Evolutionary conservation across 2,797 vertebrate species (phyloP), one percentile per base, ranked within the genome.

Genomic region (Mormyrops boulengeri): DNA sequence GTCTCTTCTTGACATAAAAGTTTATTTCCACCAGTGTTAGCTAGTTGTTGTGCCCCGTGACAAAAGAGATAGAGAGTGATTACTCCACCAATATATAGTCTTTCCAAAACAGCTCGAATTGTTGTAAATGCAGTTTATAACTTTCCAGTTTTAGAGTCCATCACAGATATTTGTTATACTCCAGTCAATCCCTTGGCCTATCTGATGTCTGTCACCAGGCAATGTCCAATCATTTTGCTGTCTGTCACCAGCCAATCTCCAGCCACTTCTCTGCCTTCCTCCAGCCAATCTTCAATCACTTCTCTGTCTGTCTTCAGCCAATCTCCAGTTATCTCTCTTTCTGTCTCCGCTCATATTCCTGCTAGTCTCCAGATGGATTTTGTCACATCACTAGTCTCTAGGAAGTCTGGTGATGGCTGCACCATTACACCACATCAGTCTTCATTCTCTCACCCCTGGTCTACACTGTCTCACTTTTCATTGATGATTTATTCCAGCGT

Each of bases 1-100:
- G 73, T 80, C 38, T 80, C 34, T 80, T 80, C 73, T 80, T 80
- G 73, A 80, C 73, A 80, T 80, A 44, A 80, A 80, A 44, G 73
- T 80, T 44, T 44, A 80, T 80, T 77, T 80, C 73, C 73, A 41
- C 34, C 73, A 38, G 8, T 19, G 34, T 44, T 80, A 80, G 34
- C 17, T 44, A 80, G 30, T 80, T 80, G 8, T 44, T 80, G 73
- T 8, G 8, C 30, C 38, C 38, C 5, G 17, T 80, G 73, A 17
- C 38, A 7, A 80, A 80, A 80, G 34, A 2, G 12, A 41, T 44
- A 80, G 34, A 77, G 69, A 80, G 38, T 80, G 38, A 80, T 80
- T 44, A 19, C 73, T 17, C 62, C 34, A 77, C 3, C 69, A 19
- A 41, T 30, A 77, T 38, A 77, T 41, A 77, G 12, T 73, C 66